Conservation (phyloP, 2,888 invertebrate species). For the Uropetala carovei region DNA sequence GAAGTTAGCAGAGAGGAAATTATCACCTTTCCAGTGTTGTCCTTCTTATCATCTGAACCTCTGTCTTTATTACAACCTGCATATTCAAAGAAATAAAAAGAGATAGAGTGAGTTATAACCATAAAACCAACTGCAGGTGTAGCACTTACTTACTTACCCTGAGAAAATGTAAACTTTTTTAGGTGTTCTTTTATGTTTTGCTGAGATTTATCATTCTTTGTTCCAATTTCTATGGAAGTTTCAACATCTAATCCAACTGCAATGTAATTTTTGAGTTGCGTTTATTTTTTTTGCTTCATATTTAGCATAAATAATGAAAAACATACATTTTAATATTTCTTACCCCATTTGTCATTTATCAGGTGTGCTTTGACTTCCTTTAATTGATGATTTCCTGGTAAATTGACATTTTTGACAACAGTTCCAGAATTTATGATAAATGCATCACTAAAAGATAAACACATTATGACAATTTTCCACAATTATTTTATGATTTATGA, state of each 20-base stretch:
- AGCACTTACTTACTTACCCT: neutral
- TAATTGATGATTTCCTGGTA: neutral
- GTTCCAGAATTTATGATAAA: conserved; percentile 43
- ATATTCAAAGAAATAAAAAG: too few species aligned
- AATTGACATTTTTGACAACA: conserved; percentile 13
- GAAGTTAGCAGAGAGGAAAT: too few species aligned
- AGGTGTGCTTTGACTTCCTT: conserved; percentile 33
- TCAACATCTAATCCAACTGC: conserved; percentile 49
- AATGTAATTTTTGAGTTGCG: neutral
- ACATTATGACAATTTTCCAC: neutral
- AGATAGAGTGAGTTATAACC: neutral
- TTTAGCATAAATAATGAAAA: neutral
- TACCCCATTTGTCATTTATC: conserved; percentile 49
- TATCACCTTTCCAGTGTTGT: too few species aligned
- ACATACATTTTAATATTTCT: neutral
- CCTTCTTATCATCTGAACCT: too few species aligned
- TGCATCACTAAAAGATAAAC: conserved; percentile 28
- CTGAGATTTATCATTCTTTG: neutral
- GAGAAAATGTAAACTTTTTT: conserved; percentile 49
- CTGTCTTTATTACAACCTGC: too few species aligned
- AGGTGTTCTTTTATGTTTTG: conserved; percentile 19
- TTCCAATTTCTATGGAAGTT: neutral
- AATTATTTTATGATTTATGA: neutral
- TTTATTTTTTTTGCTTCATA: neutral
- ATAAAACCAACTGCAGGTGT: neutral